Evolutionary conservation across 2,888 invertebrate genomes (phyloP), one percentile per base, ranked within the genome.

Genomic region (Brenthis daphne): DNA sequence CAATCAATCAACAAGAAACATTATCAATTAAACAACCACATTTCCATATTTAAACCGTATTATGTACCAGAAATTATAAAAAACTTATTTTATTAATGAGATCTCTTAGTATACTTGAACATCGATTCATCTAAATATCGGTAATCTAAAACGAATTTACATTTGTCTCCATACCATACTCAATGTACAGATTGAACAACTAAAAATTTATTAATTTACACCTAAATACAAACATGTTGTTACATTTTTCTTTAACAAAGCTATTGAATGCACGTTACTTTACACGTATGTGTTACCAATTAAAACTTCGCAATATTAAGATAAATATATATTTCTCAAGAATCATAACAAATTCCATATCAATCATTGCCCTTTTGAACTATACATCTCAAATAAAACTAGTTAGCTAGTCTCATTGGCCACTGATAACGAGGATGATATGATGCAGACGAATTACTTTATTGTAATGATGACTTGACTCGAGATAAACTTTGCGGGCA

Each of bases 391-490:
- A 61, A 33, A 56, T 67, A 29, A 20, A 67, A 67, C 67, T 67
- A 61, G 67, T 67, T 67, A 48, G 14, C 14, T 16, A 12, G 50
- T 54, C 56, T 37, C 55, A 67, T 67, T 61, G 67, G 67, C n/a
- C 54, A 54, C 53, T 61, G 67, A 67, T 67, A 67, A 67, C 6
- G 55, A 29, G 20, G 14, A 24, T 50, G 67, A 56, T 61, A 67
- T 37, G 29, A 67, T 55, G 48, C 61, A 67, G 67, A 67, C 67
- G 63, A 63, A 67, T 67, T 67, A 50, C 55, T 61, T 55, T 61
- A 43, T 29, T 20, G 48, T 50, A 50, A 47, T n/a, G 43, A 50
- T 16, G 57, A 24, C 58, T 24, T 51, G 67, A 50, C 50, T 50
- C 14, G 12, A 33, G 67, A 67, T 67, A 67, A 67, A 61, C 33